Percentiles rank a stretch among this genome's conserved stretches.
phyloP scores from a whole-genome alignment of 2,113 vertebrate species.

The Podilymbus podiceps region DNA sequence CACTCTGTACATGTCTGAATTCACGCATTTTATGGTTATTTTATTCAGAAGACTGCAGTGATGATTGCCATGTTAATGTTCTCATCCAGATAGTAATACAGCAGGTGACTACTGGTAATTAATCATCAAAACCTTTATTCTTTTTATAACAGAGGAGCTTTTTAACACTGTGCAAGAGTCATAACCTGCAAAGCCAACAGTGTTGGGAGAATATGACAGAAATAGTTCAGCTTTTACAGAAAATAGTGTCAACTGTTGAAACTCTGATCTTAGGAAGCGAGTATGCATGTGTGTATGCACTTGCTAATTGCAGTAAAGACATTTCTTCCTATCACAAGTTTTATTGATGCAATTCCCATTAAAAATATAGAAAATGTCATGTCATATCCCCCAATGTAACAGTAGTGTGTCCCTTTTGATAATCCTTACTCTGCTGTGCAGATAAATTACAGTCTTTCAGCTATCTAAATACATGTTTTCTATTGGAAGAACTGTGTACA shows the following conservation, averaged over 20 bases:
- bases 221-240: neutral
- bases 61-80: conserved; percentile 13
- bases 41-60: conserved; percentile 15
- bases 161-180: neutral
- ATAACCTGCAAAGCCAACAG: neutral
- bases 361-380: neutral
- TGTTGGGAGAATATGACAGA: neutral
- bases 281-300: neutral
- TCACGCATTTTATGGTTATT: neutral
- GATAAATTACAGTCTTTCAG: neutral
- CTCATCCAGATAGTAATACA: conserved; percentile 6
- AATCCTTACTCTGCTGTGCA: neutral
- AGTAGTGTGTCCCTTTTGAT: neutral
- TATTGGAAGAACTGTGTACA: neutral
- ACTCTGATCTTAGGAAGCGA: neutral
- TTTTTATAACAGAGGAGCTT: neutral
- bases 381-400: neutral
- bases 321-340: neutral
- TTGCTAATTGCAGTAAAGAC: neutral
- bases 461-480: neutral
- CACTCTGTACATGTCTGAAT: neutral
- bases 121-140: conserved; percentile 20
- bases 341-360: neutral
- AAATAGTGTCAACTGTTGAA: neutral
- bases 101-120: conserved; percentile 24